Percentiles rank a stretch among this genome's conserved stretches.
Evolutionary conservation across 2,888 invertebrate genomes (phyloP).

Genomic region (Ommatoiulus sabulosus): DNA sequence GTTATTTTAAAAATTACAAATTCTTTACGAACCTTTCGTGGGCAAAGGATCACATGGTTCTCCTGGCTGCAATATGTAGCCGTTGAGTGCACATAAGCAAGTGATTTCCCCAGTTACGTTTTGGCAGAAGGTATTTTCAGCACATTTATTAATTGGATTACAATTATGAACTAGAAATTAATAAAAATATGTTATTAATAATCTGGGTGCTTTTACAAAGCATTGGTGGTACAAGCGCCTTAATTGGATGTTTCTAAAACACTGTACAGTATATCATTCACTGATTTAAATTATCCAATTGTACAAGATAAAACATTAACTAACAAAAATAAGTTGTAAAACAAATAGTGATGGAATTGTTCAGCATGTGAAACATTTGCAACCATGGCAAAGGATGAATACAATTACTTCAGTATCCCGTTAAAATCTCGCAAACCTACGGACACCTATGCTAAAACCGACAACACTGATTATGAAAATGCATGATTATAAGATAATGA

Average conservation of each 20-base stretch:
- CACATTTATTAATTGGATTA: neutral
- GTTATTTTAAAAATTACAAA: too few species aligned
- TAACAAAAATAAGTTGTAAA: too few species aligned
- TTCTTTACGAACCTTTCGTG: neutral
- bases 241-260: too few species aligned
- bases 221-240: too few species aligned
- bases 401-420: too few species aligned
- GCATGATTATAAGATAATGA: neutral
- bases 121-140: neutral
- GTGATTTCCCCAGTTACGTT: neutral
- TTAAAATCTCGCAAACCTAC: neutral
- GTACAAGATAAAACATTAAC: too few species aligned
- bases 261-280: too few species aligned
- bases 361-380: too few species aligned
- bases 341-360: too few species aligned
- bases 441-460: neutral
- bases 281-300: too few species aligned
- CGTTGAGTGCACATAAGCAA: neutral
- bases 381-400: too few species aligned
- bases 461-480: neutral
- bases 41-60: neutral
- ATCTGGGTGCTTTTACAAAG: too few species aligned
- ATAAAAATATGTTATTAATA: neutral
- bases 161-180: constrained; percentile 4
- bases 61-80: neutral